Conservation (phyloP, 64 coral and sea anemone genomes). For the Hydrozoanthus tunicans region DNA sequence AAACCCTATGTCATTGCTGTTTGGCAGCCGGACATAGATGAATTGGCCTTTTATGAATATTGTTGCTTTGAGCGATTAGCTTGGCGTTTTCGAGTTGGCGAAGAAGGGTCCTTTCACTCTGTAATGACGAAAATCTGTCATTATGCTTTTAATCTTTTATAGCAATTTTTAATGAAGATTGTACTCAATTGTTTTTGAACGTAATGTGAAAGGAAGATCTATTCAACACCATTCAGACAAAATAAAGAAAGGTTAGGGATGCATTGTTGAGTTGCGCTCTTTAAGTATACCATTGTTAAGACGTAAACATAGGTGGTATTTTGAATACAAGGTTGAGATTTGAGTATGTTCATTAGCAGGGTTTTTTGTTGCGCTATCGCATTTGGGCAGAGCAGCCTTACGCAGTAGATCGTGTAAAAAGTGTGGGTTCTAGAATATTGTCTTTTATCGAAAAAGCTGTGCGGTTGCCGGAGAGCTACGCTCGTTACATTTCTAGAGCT, state of each 20-base stretch:
- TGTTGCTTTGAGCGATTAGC: slow-evolving; percentile 40
- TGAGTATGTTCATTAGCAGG: neutral
- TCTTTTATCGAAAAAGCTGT: neutral
- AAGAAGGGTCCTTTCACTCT: slow-evolving; percentile 27
- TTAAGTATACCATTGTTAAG: slow-evolving; percentile 61
- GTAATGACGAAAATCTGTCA: slow-evolving; percentile 53
- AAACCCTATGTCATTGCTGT: neutral
- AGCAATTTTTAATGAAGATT: slow-evolving; percentile 39
- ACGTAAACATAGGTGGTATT: slow-evolving; percentile 41
- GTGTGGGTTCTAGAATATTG: neutral
- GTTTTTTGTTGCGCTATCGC: neutral
- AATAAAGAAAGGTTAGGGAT: slow-evolving; percentile 31
- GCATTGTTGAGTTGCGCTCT: slow-evolving; percentile 38
- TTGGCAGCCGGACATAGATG: slow-evolving; percentile 11
- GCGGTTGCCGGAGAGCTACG: neutral
- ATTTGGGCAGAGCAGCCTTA: slow-evolving; percentile 3
- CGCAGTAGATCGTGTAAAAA: neutral
- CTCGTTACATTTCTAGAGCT: neutral
- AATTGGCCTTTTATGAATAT: slow-evolving; percentile 12
- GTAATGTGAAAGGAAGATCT: slow-evolving; percentile 8
- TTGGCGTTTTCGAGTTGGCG: slow-evolving; percentile 22
- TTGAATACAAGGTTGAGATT: slow-evolving; percentile 34
- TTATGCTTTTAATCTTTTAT: slow-evolving; percentile 62
- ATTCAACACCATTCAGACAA: slow-evolving; percentile 29
- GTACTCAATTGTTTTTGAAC: slow-evolving; percentile 14